Conservation (phyloP, 2,113 vertebrate genomes). For the Ondatra zibethicus region DNA sequence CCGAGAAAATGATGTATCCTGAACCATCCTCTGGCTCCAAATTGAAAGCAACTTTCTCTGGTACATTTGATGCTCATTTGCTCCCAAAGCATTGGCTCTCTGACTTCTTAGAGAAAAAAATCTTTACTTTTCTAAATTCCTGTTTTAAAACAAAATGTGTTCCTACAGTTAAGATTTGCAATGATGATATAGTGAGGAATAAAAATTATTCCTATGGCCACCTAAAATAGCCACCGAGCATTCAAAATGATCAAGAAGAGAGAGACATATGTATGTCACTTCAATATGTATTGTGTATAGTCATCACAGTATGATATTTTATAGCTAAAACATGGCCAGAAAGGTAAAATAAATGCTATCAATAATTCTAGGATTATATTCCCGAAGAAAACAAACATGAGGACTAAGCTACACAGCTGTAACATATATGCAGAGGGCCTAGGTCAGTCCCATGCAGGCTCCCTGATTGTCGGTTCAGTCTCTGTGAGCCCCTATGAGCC, state of each 20-base stretch:
- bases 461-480: too few relatives aligned
- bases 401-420: too few relatives aligned
- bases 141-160: slow-evolving; percentile 27
- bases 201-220: slow-evolving; percentile 47
- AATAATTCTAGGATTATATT: slow-evolving; percentile 23
- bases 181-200: slow-evolving; percentile 12
- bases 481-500: background rate
- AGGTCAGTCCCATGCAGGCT: too few relatives aligned
- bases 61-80: background rate
- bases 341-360: slow-evolving; percentile 66
- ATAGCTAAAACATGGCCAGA: slow-evolving; percentile 32
- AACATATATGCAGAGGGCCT: too few relatives aligned
- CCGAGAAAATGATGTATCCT: slow-evolving; percentile 1
- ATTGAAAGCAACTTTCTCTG: background rate
- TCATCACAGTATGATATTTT: slow-evolving; percentile 4
- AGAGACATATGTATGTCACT: slow-evolving; percentile 34
- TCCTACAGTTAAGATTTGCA: slow-evolving; percentile 33
- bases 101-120: background rate
- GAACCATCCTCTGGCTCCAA: background rate
- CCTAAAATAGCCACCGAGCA: slow-evolving; percentile 35
- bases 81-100: slow-evolving; percentile 9
- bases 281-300: slow-evolving; percentile 7
- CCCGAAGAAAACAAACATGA: slow-evolving; percentile 46
- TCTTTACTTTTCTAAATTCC: background rate
- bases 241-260: slow-evolving; percentile 61